Evolutionary conservation across 2,888 invertebrate species (phyloP).

Genomic region (Drosophila leonis): DNA sequence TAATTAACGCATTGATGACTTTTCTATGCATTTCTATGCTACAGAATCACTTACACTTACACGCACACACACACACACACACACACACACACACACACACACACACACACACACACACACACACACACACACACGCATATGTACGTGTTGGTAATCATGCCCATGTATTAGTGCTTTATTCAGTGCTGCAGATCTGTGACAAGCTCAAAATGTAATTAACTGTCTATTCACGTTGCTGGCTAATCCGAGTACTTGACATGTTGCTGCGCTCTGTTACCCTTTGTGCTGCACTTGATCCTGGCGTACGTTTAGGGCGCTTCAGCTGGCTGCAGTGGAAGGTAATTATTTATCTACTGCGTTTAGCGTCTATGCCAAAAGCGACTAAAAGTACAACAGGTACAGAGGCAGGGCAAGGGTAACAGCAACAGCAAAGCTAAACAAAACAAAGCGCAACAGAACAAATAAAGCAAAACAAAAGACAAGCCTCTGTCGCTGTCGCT

Average conservation of each 20-base stretch:
- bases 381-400: constrained; percentile 22
- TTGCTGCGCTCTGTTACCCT: neutral
- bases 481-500: constrained; percentile 11
- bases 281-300: constrained; percentile 11
- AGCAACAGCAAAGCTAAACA: constrained; percentile 35
- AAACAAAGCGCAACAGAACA: constrained; percentile 47
- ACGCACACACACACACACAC: constrained; percentile 6
- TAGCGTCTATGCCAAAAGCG: neutral
- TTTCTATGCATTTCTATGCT: constrained; percentile 28
- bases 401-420: constrained; percentile 17
- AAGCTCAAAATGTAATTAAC: constrained; percentile 13
- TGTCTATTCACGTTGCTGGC: constrained; percentile 6
- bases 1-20: constrained; percentile 66
- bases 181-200: constrained; percentile 48
- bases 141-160: neutral
- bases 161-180: neutral
- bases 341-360: constrained; percentile 4
- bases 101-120: no score
- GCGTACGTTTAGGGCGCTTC: neutral
- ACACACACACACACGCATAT: neutral
- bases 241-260: neutral
- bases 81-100: neutral
- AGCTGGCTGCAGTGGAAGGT: constrained; percentile 3
- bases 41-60: constrained; percentile 23
- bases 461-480: constrained; percentile 55